Conservation (phyloP, 1,140 invertebrate species). For the Brachionus angularis region DNA sequence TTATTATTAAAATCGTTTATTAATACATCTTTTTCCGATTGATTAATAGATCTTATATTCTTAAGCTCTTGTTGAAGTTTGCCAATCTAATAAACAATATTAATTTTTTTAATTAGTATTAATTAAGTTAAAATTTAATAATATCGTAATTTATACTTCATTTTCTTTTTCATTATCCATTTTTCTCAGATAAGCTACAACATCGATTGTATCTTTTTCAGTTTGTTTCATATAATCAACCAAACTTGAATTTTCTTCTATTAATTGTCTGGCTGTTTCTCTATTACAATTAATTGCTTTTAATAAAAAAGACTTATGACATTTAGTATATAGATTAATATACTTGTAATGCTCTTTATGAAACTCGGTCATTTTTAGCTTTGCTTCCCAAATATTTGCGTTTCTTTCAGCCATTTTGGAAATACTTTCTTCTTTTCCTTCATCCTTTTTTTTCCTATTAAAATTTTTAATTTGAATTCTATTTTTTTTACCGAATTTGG, state of each 20-base stretch:
- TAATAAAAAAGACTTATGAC: constrained; percentile 12
- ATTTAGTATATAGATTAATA: not conserved
- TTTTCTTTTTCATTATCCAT: constrained; percentile 56
- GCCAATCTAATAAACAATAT: not conserved
- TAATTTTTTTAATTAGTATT: not conserved
- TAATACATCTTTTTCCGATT: constrained; percentile 54
- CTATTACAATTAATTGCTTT: constrained; percentile 46
- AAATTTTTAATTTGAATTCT: not conserved
- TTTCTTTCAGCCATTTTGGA: constrained; percentile 52
- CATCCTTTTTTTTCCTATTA: constrained; percentile 46
- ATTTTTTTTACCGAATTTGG: not conserved
- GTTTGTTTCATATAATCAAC: constrained; percentile 53
- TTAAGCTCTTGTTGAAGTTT: constrained; percentile 13
- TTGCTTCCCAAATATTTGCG: constrained; percentile 55
- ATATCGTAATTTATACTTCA: no score
- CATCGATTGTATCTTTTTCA: constrained; percentile 58
- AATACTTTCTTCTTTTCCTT: constrained; percentile 51
- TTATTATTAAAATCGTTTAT: constrained; percentile 54
- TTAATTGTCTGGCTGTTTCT: constrained; percentile 53
- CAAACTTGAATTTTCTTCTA: constrained; percentile 55
- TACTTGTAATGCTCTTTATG: constrained; percentile 53
- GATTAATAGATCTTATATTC: constrained; percentile 49
- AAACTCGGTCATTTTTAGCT: constrained; percentile 51
- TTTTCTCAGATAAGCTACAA: constrained; percentile 56
- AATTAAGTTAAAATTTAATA: not conserved